phyloP scores from a whole-genome alignment of 2,113 vertebrate species.

The Columba janthina region DNA sequence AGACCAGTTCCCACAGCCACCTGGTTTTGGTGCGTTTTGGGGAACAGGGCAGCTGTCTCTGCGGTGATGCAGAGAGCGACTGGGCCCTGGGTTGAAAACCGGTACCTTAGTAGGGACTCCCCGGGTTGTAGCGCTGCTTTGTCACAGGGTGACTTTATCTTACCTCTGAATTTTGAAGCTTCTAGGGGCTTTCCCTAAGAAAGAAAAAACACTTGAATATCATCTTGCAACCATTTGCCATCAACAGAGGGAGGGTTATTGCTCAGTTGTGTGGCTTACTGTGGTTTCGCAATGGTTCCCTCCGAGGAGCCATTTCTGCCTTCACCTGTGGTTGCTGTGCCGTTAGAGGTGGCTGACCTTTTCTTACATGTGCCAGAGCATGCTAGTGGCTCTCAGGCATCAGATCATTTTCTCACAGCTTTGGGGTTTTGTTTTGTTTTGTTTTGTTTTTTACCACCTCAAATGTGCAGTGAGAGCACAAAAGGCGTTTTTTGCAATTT shows the following conservation, averaged over 20 bases:
- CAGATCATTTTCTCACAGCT: not conserved
- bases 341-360: not conserved
- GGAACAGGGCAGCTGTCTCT: not conserved
- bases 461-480: not conserved
- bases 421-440: not conserved
- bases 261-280: not conserved
- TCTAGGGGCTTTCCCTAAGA: not conserved
- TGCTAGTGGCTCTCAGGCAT: not conserved
- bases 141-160: not conserved
- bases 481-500: not conserved
- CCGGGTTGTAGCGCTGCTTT: fast-evolving
- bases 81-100: not conserved
- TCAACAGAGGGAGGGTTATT: not conserved
- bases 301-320: not conserved
- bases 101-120: not conserved
- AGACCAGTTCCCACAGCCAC: not conserved
- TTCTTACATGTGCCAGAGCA: not conserved
- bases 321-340: not conserved
- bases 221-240: not conserved
- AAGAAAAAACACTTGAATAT: not conserved
- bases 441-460: not conserved
- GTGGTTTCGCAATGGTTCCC: not conserved
- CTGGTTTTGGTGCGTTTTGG: not conserved
- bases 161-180: not conserved
- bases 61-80: not conserved